phyloP scores from a whole-genome alignment of 2,797 vertebrate genomes.

The Okamejei kenojei region DNA sequence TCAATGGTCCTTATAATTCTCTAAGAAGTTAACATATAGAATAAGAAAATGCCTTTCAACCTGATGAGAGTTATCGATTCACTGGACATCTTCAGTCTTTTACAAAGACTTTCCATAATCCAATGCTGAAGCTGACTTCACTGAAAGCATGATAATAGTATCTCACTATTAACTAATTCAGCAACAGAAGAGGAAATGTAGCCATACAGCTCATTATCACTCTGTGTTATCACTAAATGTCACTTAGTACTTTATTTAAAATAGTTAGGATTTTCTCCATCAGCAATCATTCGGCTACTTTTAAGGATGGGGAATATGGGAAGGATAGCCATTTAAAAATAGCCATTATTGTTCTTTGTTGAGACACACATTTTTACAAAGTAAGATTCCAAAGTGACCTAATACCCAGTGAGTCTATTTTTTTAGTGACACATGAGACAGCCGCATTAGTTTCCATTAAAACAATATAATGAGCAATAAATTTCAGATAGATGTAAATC shows the following conservation, averaged over 20 bases:
- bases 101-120: not conserved
- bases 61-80: not conserved
- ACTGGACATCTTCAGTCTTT: not conserved
- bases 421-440: not conserved
- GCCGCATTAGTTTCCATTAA: not conserved
- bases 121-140: not conserved
- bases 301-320: not conserved
- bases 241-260: not conserved
- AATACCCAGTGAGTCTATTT: not conserved
- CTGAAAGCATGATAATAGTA: not conserved
- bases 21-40: not conserved
- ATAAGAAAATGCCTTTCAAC: constrained; percentile 21
- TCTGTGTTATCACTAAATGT: too few relatives aligned
- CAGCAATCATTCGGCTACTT: not conserved
- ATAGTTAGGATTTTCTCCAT: not conserved
- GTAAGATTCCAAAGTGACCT: not conserved
- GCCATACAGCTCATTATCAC: not conserved
- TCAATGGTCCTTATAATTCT: constrained; percentile 8
- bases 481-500: not conserved
- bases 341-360: too few relatives aligned
- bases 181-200: not conserved
- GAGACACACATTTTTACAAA: not conserved
- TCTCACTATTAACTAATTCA: not conserved
- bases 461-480: not conserved
- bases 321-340: not conserved